These are phyloP conservation scores for Drosophila melanosoma DNA, from an alignment of 2,888 invertebrate genomes.

Conservation along the genomic window DNA sequence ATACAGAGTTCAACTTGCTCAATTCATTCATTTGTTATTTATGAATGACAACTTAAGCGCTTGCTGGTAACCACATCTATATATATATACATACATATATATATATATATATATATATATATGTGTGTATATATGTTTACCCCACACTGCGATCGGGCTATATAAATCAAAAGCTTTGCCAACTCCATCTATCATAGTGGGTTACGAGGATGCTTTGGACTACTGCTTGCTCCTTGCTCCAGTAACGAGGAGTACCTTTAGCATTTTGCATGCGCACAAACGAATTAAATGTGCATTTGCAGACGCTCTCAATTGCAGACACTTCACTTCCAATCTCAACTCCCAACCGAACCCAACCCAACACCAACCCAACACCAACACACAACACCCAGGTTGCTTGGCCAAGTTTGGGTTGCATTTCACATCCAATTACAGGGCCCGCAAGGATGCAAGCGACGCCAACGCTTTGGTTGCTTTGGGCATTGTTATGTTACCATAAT, in stretches of 20 bases:
- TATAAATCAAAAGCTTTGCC: conserved; percentile 77
- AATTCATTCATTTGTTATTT: conserved; percentile 10
- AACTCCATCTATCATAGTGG: conserved; percentile 76
- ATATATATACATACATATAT: background rate
- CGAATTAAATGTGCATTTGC: conserved; percentile 79
- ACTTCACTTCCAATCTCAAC: conserved; percentile 28
- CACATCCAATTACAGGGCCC: conserved; percentile 71
- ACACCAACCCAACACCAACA: too few relatives aligned
- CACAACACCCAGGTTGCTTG: conserved; percentile 23
- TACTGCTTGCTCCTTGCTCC: background rate
- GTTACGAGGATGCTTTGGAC: conserved; percentile 27
- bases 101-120: background rate
- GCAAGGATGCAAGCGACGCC: conserved; percentile 57
- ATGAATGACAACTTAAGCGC: conserved; percentile 54
- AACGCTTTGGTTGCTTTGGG: conserved; percentile 64
- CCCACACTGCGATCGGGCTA: conserved; percentile 59
- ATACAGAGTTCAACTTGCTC: background rate
- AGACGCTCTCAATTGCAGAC: conserved; percentile 66
- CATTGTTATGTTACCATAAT: conserved; percentile 77
- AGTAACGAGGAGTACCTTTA: background rate
- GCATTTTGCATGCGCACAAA: conserved; percentile 39
- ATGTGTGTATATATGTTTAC: conserved; percentile 53
- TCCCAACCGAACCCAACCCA: conserved; percentile 4
- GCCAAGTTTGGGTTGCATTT: conserved; percentile 58
- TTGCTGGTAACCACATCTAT: conserved; percentile 46